These are phyloP conservation scores for Aldrovandia affinis DNA, from an alignment of 2,797 vertebrate species.

Conservation along the genomic window DNA sequence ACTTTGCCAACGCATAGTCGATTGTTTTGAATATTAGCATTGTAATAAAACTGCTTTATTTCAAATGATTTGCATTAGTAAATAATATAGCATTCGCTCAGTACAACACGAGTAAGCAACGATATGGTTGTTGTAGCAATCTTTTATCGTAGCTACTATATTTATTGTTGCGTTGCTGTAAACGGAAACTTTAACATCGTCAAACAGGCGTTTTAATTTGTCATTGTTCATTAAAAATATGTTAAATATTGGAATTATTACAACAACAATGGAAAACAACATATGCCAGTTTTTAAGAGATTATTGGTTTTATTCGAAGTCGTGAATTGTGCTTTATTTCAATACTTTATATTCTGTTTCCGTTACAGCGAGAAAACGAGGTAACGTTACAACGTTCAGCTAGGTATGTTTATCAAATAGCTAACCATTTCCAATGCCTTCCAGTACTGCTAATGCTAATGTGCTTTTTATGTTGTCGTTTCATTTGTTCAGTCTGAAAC, in stretches of 20 bases:
- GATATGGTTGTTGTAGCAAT: neutral
- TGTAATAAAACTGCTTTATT: neutral
- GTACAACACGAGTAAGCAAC: conserved; percentile 8
- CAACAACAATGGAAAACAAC: neutral
- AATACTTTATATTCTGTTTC: neutral
- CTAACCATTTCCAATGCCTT: neutral
- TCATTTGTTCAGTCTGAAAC: neutral
- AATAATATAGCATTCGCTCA: neutral
- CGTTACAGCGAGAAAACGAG: too few species aligned
- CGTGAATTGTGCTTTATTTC: conserved; percentile 6
- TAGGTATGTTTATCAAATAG: neutral
- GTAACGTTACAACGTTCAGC: neutral
- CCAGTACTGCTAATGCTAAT: too few species aligned
- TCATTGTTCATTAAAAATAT: neutral
- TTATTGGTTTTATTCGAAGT: neutral
- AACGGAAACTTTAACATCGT: conserved; percentile 4
- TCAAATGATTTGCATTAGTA: neutral
- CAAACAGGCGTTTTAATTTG: neutral
- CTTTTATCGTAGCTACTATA: neutral
- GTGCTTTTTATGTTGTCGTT: too few species aligned
- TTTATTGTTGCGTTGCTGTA: neutral
- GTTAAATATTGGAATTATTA: neutral
- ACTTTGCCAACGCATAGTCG: neutral
- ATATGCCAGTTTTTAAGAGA: neutral
- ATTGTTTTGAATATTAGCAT: neutral